These are phyloP conservation scores for Synergus itoensis DNA, from an alignment of 2,888 invertebrate species.

Conservation along the genomic window DNA sequence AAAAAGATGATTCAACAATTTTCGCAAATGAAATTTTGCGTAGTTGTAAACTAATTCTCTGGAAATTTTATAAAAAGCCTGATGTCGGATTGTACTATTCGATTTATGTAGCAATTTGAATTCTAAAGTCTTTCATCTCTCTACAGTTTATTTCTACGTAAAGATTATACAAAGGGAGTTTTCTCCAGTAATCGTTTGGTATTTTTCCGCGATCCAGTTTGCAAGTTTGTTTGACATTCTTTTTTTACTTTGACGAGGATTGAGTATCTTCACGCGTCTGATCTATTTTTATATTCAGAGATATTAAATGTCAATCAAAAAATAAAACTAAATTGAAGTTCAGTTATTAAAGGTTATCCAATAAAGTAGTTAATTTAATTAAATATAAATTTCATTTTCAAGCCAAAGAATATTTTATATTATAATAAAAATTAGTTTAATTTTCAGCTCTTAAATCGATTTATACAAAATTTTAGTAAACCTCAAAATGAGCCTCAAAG, in stretches of 20 bases:
- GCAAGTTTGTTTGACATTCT: slow-evolving; percentile 13
- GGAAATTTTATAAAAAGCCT: not conserved
- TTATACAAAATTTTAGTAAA: not conserved
- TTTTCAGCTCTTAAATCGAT: not conserved
- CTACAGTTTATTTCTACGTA: slow-evolving; percentile 1
- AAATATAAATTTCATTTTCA: not conserved
- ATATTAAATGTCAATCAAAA: not conserved
- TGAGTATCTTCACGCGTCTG: slow-evolving; percentile 2
- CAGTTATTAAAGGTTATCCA: not conserved
- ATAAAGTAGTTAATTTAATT: not conserved
- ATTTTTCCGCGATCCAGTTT: slow-evolving; percentile 28
- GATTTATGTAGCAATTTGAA: slow-evolving; percentile 1
- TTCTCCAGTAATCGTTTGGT: slow-evolving; percentile 1
- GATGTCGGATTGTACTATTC: not conserved
- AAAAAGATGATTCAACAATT: no score
- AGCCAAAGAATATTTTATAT: not conserved
- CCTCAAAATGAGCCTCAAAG: not conserved
- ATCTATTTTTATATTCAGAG: not conserved
- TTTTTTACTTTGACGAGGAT: not conserved
- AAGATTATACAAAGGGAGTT: not conserved
- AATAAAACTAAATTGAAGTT: not conserved
- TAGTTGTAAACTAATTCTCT: not conserved
- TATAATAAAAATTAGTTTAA: not conserved
- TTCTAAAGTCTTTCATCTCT: not conserved
- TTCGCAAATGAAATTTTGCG: not conserved